Conservation (phyloP, 2,797 vertebrate species). For the Parauchenoglanis punctatus region DNA sequence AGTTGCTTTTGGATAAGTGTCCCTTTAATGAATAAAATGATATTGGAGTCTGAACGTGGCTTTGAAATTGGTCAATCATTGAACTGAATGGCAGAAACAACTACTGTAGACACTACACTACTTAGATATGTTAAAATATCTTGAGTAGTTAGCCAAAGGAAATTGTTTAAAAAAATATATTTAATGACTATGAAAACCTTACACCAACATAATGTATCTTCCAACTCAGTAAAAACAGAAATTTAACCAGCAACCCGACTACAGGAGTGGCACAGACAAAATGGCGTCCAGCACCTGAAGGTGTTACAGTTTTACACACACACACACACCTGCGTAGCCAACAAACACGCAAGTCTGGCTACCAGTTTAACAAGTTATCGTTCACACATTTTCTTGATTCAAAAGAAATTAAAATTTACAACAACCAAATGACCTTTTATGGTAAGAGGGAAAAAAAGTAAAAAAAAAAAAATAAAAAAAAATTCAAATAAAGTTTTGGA, state of each 20-base stretch:
- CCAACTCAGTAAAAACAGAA: neutral
- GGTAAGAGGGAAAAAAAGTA: neutral
- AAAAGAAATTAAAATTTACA: neutral
- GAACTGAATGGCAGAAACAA: neutral
- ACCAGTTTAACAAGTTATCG: slow-evolving; percentile 10
- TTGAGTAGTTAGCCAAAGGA: too few relatives aligned
- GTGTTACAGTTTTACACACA: too few relatives aligned
- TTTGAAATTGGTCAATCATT: neutral
- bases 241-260: neutral
- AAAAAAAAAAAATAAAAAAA: too few relatives aligned
- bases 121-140: too few relatives aligned
- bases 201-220: neutral
- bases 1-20: neutral
- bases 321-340: neutral
- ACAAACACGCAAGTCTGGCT: neutral
- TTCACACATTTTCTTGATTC: neutral
- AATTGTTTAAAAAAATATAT: too few relatives aligned
- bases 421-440: neutral
- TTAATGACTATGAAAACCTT: neutral
- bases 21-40: neutral
- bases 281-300: slow-evolving; percentile 5
- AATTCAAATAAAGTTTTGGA: neutral
- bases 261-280: neutral
- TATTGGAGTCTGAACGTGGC: neutral
- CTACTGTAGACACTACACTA: neutral